Conservation (phyloP, 2,888 invertebrate genomes). For the Lochmaea capreae region DNA sequence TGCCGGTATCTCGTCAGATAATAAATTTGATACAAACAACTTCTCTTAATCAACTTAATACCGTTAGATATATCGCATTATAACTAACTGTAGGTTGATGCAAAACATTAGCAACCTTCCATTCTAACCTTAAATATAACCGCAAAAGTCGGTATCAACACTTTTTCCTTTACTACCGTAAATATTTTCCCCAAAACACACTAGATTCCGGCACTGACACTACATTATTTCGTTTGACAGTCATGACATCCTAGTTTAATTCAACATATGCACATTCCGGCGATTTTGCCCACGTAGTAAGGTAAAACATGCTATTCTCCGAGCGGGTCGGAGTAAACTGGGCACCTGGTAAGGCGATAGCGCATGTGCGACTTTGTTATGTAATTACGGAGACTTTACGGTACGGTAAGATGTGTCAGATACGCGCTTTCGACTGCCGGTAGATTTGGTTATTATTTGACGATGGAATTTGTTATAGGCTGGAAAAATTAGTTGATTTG, state of each 20-base stretch:
- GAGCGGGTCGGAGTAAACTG: conserved; percentile 52
- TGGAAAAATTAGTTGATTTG: not conserved
- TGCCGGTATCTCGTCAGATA: conserved; percentile 2
- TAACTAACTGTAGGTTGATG: conserved; percentile 23
- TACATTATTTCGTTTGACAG: conserved; percentile 28
- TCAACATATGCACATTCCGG: conserved; percentile 55
- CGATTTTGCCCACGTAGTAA: conserved; percentile 49
- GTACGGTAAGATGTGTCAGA: conserved; percentile 29
- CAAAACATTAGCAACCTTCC: conserved; percentile 25
- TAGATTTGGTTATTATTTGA: conserved; percentile 2
- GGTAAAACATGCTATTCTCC: conserved; percentile 46
- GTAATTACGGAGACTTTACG: conserved; percentile 24
- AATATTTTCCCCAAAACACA: conserved; percentile 30
- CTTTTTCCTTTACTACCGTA: conserved; percentile 9
- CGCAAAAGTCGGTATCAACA: conserved; percentile 3
- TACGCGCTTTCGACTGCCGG: not conserved
- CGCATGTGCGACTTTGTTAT: conserved; percentile 47
- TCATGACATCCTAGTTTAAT: conserved; percentile 45
- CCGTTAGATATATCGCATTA: conserved; percentile 23
- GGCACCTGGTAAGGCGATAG: conserved; percentile 51
- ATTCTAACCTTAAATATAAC: conserved; percentile 22
- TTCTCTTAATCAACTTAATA: not conserved
- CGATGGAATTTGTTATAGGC: not conserved
- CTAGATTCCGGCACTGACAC: conserved; percentile 30
- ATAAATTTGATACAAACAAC: not conserved